Base-by-base conservation (phyloP, 2,888 invertebrate genomes). In the Drosophila algonquin region DNA sequence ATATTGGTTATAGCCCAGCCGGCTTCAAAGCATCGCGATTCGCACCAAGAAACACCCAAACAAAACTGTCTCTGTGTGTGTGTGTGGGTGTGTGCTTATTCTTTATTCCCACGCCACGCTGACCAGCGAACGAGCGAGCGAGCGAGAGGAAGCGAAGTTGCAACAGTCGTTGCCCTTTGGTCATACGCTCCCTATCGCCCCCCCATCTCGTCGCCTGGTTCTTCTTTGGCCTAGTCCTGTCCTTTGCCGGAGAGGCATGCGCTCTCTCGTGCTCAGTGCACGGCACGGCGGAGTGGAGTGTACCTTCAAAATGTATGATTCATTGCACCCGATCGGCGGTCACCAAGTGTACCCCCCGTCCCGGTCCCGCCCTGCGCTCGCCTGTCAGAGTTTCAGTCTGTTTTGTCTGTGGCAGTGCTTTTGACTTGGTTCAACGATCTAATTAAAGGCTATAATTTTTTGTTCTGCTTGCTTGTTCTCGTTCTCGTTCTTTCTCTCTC, bases 381-480 rank as follows among this genome's bases (percentile, higher is more conserved):
- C 30, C 30, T 30, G 8, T 8, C 30, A 21, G 9, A 18, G 6
- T 32, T 14, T 32, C 16, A 21, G 32, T 32, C 55, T 56, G 47
- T 75, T 77, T 70, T 77, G 62, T 78, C 60, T 70, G 77, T 69
- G 77, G 76, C 65, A 68, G 56, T 65, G 65, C 53, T 71, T 61
- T 57, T 73, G 46, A 68, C 55, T 76, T 87, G 87, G 90, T 89
- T 89, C 89, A 89, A 90, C 79, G 90, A 81, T 89, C 90, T 86
- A 89, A 90, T 89, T 90, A 90, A 90, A 89, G 90, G 85, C 88
- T 85, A 87, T 79, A 87, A 63, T 61, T 62, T 62, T 24, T 67
- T 30, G 47, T 75, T 60, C 55, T 58, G 52, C 32, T 44, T 51
- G 40, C 14, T 40, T 40, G 40, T 40, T 40, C 40, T 79, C 76